These are phyloP conservation scores for Lucilia cuprina DNA, from an alignment of 1,140 invertebrate genomes.

Conservation along the genomic window DNA sequence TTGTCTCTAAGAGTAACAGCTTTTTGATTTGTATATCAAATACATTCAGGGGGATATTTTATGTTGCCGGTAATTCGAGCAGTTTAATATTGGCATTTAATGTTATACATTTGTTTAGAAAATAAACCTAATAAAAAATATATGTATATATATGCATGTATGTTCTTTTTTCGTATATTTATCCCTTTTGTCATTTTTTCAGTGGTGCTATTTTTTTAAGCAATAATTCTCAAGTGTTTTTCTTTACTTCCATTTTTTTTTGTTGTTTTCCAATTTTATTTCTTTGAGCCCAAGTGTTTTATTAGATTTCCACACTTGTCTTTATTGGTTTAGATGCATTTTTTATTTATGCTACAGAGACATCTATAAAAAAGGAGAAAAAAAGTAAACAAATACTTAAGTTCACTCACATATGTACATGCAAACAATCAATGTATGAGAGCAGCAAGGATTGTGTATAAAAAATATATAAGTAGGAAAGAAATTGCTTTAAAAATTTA, in stretches of 20 bases:
- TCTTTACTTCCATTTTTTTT: background rate
- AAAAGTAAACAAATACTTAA: background rate
- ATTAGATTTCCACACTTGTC: constrained; percentile 34
- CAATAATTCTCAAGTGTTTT: constrained; percentile 17
- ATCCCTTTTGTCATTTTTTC: background rate
- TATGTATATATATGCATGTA: background rate
- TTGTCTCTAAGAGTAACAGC: background rate
- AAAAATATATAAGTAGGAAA: background rate
- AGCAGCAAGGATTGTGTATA: background rate
- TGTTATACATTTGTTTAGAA: background rate
- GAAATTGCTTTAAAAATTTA: background rate
- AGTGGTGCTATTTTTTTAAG: background rate
- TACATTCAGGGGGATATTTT: background rate
- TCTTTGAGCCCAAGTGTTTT: constrained; percentile 24
- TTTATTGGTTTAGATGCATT: constrained; percentile 35
- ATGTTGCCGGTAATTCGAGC: background rate
- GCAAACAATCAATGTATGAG: background rate
- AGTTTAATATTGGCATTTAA: background rate
- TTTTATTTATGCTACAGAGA: constrained; percentile 30
- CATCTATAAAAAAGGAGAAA: background rate
- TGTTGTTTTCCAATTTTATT: background rate
- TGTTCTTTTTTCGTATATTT: background rate
- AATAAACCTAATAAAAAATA: background rate
- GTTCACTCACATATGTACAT: background rate
- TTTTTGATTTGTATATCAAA: background rate